Percentiles rank a stretch among this genome's conserved stretches.
Evolutionary conservation across 1,140 invertebrate genomes (phyloP).

Genomic region (Campoletis sonorensis): DNA sequence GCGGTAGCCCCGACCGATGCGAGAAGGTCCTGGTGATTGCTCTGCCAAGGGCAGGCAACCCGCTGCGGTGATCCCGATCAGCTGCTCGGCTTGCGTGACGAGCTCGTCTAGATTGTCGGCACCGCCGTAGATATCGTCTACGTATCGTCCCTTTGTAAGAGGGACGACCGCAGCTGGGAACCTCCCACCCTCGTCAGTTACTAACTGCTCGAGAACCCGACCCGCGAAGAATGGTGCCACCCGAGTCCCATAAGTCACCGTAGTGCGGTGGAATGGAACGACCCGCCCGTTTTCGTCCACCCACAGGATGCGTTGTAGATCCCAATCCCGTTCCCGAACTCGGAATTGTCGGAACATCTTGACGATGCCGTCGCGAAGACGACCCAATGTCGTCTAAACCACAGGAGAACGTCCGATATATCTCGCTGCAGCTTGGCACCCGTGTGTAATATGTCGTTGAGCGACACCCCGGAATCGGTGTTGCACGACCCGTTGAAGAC

Average conservation of each 20-base stretch:
- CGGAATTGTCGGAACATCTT: too few relatives aligned
- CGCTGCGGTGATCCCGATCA: slow-evolving; percentile 9
- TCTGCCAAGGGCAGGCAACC: background rate
- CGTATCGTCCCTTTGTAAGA: slow-evolving; percentile 1
- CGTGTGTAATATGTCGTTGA: too few relatives aligned
- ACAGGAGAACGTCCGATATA: slow-evolving; percentile 33
- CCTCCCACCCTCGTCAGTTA: slow-evolving; percentile 36
- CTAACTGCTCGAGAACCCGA: slow-evolving; percentile 52
- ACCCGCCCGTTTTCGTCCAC: too few relatives aligned
- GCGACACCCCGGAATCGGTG: too few relatives aligned
- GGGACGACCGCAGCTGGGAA: background rate
- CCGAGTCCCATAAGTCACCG: too few relatives aligned
- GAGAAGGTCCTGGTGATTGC: background rate
- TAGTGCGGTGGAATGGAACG: too few relatives aligned
- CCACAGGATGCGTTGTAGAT: too few relatives aligned
- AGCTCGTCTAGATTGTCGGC: background rate
- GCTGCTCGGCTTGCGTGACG: background rate
- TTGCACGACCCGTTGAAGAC: too few relatives aligned
- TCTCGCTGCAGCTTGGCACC: too few relatives aligned
- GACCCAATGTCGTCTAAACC: too few relatives aligned
- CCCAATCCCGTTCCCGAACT: too few relatives aligned
- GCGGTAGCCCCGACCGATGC: background rate
- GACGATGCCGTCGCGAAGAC: too few relatives aligned
- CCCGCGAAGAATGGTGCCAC: slow-evolving; percentile 39
- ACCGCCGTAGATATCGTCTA: slow-evolving; percentile 39